Percentiles rank a stretch among this genome's conserved stretches.
These are phyloP conservation scores for Apteryx mantelli DNA, from an alignment of 2,113 vertebrate genomes.

Conservation along the genomic window DNA sequence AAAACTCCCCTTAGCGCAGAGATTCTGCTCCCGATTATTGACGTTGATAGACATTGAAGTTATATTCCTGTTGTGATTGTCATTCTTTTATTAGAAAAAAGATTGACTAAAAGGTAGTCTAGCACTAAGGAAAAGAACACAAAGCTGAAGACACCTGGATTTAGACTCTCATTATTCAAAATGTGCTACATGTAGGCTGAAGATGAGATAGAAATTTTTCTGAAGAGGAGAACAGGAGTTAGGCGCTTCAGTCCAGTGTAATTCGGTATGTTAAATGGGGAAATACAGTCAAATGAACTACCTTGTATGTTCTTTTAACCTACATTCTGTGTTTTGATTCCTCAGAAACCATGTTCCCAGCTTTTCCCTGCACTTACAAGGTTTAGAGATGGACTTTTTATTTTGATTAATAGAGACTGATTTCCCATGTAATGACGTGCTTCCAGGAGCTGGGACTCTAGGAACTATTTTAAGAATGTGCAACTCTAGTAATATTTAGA, in stretches of 20 bases:
- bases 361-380: neutral
- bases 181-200: too few relatives aligned
- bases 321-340: neutral
- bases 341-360: neutral
- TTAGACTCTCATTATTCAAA: neutral
- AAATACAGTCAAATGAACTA: neutral
- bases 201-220: too few relatives aligned
- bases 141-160: neutral
- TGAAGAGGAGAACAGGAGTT: too few relatives aligned
- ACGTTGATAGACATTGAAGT: too few relatives aligned
- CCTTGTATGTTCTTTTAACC: neutral
- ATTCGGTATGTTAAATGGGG: neutral
- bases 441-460: constrained; percentile 8
- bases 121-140: neutral
- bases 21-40: neutral
- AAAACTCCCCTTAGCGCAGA: neutral
- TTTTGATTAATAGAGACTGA: neutral
- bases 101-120: too few relatives aligned
- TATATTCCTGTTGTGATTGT: neutral
- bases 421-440: neutral
- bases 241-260: too few relatives aligned
- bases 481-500: constrained; percentile 23
- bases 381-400: neutral
- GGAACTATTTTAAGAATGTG: constrained; percentile 18
- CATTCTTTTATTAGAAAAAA: too few relatives aligned